Evolutionary conservation across 2,797 vertebrate genomes (phyloP).

Genomic region (Mergus octosetaceus): DNA sequence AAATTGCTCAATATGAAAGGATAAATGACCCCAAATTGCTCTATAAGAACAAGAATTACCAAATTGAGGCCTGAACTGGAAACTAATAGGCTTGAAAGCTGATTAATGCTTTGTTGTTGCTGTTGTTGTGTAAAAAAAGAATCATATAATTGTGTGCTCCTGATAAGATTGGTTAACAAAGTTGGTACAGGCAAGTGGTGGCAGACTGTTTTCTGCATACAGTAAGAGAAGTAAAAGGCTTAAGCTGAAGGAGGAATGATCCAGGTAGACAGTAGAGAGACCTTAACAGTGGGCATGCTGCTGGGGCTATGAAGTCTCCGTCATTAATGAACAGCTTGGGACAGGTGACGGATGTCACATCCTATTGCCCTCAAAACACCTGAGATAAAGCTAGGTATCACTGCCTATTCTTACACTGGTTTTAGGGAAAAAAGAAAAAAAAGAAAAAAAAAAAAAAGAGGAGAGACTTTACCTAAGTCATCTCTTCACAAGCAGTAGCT

Average conservation of each 20-base stretch:
- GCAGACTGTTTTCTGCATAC: background rate
- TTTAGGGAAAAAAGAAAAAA: background rate
- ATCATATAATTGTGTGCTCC: background rate
- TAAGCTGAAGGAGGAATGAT: background rate
- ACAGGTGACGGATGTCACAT: background rate
- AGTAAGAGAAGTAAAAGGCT: background rate
- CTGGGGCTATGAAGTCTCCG: background rate
- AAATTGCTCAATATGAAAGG: background rate
- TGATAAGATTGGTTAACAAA: background rate
- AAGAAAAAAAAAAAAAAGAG: too few relatives aligned
- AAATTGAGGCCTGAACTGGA: background rate
- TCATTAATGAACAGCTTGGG: background rate
- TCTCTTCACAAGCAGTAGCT: background rate
- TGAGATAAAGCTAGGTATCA: background rate
- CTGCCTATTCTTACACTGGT: background rate
- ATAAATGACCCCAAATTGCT: background rate
- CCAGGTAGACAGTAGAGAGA: background rate
- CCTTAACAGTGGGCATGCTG: background rate
- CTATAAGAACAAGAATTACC: background rate
- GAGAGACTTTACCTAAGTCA: background rate
- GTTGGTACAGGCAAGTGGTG: background rate
- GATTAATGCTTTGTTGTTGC: background rate
- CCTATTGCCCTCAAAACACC: background rate
- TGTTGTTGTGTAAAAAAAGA: background rate
- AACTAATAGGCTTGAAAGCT: background rate